Evolutionary conservation across 2,797 vertebrate species (phyloP).

Genomic region (Petrocephalus sullivani): DNA sequence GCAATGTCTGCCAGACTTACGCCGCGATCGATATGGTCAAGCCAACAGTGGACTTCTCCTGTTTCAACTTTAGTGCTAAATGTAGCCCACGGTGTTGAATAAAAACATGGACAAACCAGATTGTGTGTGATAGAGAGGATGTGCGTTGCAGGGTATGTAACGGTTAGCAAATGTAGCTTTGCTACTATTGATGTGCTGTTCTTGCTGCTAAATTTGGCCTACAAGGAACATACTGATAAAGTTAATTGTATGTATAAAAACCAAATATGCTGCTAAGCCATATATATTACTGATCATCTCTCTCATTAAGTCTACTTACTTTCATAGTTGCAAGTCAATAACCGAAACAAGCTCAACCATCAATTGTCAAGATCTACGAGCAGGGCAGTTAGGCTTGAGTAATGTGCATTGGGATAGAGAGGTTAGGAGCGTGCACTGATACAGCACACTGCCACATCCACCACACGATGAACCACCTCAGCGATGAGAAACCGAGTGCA

Average conservation of each 20-base stretch:
- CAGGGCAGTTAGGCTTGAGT: neutral
- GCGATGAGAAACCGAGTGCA: no score
- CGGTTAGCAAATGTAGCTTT: neutral
- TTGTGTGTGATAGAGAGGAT: neutral
- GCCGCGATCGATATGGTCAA: conserved; percentile 18
- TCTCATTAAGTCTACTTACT: neutral
- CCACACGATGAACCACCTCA: no score
- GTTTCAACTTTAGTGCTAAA: neutral
- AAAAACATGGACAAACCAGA: neutral
- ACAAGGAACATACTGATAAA: neutral
- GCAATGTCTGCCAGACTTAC: neutral
- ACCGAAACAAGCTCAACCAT: neutral
- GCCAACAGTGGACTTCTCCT: neutral
- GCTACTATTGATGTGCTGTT: neutral
- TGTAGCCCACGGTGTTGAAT: neutral
- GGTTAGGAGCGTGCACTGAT: neutral
- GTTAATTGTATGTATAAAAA: neutral
- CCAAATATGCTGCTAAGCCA: neutral
- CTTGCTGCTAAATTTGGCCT: neutral
- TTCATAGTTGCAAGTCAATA: neutral
- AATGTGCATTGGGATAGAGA: neutral
- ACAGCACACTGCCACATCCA: no score
- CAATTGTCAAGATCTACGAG: neutral
- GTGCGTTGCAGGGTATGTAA: neutral
- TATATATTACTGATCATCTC: neutral